Base-by-base conservation (phyloP, 2,888 invertebrate species). In the Cerastis rubricosa region DNA sequence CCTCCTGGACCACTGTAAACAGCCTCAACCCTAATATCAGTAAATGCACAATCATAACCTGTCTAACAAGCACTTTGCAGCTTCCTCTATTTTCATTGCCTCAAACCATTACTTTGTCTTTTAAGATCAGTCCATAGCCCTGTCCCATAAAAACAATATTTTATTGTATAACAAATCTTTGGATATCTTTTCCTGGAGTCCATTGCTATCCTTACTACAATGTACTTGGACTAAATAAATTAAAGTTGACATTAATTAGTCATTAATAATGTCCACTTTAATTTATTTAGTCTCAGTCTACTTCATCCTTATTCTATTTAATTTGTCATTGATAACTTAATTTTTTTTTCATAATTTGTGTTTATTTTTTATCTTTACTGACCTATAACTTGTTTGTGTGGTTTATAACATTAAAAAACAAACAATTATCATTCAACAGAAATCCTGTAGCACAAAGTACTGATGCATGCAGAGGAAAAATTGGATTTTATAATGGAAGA, bases 361-460 rank as follows among this genome's bases (percentile, higher is more conserved):
- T 35, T 35, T 14, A n/a, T 22, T 57, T 6, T 49, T 54, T 12
- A 25, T 14, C 0, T 57, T 57, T 57, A 6, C 57, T 57, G 2
- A 14, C 14, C 14, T 57, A 4, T n/a, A 51, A 9, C 51, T 51
- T 51, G 51, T 51, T n/a, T 54, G 22, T 54, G 11, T n/a, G n/a
- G n/a, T 54, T n/a, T 54, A 5, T 54, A n/a, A n/a, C n/a, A 5
- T 14, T 47, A 47, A 47, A 17, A 17, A 35, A 45, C 1, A 17
- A 35, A 45, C 1, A 22, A 22, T 54, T 71, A 80, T 43, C 43
- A 63, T 74, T 89, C 89, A 89, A 7, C 89, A 98, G 99, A 92
- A 99, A 99, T 96, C 99, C 99, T 67, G 99, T 99, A 70, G 99
- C 99, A 61, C 99, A 99, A 96, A 99, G 99, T 95, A 99, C 99